Evolutionary conservation across 1,140 invertebrate genomes (phyloP).

Genomic region (Cotesia typhae): DNA sequence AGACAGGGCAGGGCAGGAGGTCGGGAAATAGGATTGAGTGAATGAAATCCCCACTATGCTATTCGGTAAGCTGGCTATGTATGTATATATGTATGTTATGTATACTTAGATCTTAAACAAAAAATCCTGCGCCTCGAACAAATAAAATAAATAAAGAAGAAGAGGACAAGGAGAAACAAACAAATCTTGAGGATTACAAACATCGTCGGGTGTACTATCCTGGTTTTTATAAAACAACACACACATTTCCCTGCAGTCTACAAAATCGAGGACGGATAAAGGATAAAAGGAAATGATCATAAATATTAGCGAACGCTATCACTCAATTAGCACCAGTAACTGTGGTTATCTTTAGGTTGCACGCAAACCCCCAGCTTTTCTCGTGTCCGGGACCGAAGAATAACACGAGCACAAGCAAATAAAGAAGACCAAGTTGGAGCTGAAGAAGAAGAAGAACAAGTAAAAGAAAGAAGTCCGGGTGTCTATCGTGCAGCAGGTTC

Average conservation of each 20-base stretch:
- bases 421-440: too few species aligned
- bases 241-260: neutral
- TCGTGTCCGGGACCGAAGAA: conserved; percentile 1
- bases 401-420: neutral
- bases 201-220: conserved; percentile 4
- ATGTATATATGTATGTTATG: neutral
- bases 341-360: conserved; percentile 40
- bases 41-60: conserved; percentile 28
- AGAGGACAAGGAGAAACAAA: conserved; percentile 3
- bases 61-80: neutral
- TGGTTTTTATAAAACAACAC: conserved; percentile 18
- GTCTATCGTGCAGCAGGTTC: conserved; percentile 37
- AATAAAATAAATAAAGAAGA: neutral
- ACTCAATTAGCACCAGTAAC: conserved; percentile 42
- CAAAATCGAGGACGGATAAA: conserved; percentile 22
- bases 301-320: conserved; percentile 42
- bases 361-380: conserved; percentile 35
- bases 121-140: neutral
- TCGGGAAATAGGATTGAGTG: conserved; percentile 24
- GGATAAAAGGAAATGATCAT: conserved; percentile 37
- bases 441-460: too few species aligned
- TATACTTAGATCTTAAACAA: neutral
- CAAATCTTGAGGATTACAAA: too few species aligned
- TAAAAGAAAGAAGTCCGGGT: conserved; percentile 17
- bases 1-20: conserved; percentile 11